Evolutionary conservation across 2,113 vertebrate species (phyloP), one percentile per base, ranked within the genome.

Genomic region (Orientallactaga bullata): DNA sequence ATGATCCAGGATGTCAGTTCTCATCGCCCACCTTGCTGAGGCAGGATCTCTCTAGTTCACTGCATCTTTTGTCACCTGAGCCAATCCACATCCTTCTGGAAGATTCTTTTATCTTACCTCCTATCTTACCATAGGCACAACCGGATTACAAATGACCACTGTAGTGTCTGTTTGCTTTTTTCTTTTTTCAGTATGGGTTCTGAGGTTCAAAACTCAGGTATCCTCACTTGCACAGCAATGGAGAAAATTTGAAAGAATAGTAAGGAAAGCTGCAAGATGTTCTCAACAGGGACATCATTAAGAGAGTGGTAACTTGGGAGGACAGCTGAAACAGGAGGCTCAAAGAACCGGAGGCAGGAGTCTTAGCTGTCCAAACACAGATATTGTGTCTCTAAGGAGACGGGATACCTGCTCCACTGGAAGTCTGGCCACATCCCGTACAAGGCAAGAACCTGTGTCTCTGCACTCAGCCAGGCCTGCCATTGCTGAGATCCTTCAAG

Each of bases 301-400:
- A 78, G 39, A 85, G 47, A 47, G 84, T 51, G 58, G 28, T 58
- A 26, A 65, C 5, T 5, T 11, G 18, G n/a, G 61, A 82, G 58
- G 23, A 47, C 39, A 66, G 51, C 16, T 35, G 58, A 82, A 90
- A 73, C 6, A 73, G 65, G n/a, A n/a, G 1, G 2, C 10, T 7
- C 47, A 93, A 89, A 92, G 71, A 37, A 30, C 32, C 16, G 28
- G 37, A 74, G 42, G 23, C 42, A 60, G n/a, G 90, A 68, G 42
- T 8, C 0, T 1, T 0, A 60, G 77, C 11, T 30, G 1, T 17
- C 82, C 35, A 15, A 39, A n/a, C 2, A 20, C 42, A 18, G 55
- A 9, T 9, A 11, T 0, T 7, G 21, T 0, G 1, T 47, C 80
- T 84, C 10, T 6, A 4, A 0, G 1, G n/a, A 79, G n/a, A 21